These are phyloP conservation scores for Gortyna flavago DNA, from an alignment of 2,888 invertebrate species.

Conservation along the genomic window DNA sequence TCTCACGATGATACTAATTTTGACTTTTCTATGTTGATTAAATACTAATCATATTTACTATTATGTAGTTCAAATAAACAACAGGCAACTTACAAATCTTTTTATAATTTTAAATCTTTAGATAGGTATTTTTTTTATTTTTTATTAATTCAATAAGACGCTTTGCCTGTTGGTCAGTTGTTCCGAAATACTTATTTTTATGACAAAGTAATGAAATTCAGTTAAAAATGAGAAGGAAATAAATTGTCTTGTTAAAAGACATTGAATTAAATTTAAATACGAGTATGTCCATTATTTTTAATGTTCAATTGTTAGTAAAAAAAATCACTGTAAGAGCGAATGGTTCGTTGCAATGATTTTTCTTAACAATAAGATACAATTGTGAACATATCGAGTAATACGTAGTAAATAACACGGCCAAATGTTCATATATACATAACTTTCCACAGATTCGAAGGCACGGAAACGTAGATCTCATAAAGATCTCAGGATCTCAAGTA, in stretches of 20 bases:
- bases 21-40: conserved; percentile 58
- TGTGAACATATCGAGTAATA: conserved; percentile 23
- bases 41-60: conserved; percentile 54
- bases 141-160: conserved; percentile 10
- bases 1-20: conserved; percentile 68
- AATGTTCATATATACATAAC: conserved; percentile 59
- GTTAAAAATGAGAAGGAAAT: conserved; percentile 13
- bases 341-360: conserved; percentile 12
- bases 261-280: neutral
- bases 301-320: conserved; percentile 18
- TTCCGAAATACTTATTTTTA: conserved; percentile 40
- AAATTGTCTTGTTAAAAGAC: conserved; percentile 5
- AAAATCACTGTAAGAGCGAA: conserved; percentile 6
- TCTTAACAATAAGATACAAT: conserved; percentile 24
- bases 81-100: conserved; percentile 43
- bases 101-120: conserved; percentile 6
- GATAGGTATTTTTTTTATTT: neutral
- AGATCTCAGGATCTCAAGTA: conserved; percentile 56
- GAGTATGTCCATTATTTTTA: conserved; percentile 7
- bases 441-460: conserved; percentile 66
- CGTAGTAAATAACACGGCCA: conserved; percentile 52
- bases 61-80: conserved; percentile 45
- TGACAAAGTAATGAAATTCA: conserved; percentile 27
- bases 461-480: conserved; percentile 60
- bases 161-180: conserved; percentile 45